Evolutionary conservation across 2,888 invertebrate species (phyloP).

Genomic region (Tipula vernalis): DNA sequence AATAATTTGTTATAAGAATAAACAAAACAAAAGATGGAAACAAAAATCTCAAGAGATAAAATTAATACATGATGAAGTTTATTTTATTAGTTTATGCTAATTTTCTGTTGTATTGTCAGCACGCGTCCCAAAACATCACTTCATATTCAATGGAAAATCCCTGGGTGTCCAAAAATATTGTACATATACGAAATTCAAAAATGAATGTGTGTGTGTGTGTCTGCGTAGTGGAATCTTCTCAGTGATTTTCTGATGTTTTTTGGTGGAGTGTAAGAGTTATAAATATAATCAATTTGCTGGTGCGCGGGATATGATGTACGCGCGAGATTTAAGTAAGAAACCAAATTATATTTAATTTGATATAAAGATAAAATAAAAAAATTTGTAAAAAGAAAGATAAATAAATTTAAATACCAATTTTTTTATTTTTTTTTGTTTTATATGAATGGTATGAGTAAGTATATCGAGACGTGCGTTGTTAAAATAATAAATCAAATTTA

Average conservation of each 20-base stretch:
- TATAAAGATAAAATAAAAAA: not conserved
- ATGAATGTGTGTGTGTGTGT: not conserved
- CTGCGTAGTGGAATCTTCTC: not conserved
- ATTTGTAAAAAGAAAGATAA: not conserved
- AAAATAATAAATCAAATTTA: not conserved
- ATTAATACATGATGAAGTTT: constrained; percentile 5
- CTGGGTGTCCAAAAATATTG: constrained; percentile 6
- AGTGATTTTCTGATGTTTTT: not conserved
- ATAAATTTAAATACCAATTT: not conserved
- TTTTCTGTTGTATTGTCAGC: constrained; percentile 6
- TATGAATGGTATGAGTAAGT: not conserved
- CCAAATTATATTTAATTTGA: not conserved
- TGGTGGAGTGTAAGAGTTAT: not conserved
- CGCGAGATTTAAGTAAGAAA: not conserved
- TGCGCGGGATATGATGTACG: not conserved
- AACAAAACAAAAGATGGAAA: not conserved
- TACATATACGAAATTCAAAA: not conserved
- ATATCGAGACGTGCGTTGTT: not conserved
- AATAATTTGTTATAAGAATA: not conserved
- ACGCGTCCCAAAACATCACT: constrained; percentile 9
- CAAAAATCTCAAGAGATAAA: not conserved
- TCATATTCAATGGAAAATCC: constrained; percentile 8
- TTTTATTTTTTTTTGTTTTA: not conserved
- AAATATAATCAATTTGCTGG: not conserved
- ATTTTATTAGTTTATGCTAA: constrained; percentile 10